Evolutionary conservation across 2,113 vertebrate species (phyloP), one percentile per base, ranked within the genome.

Genomic region (Ceratotherium simum): DNA sequence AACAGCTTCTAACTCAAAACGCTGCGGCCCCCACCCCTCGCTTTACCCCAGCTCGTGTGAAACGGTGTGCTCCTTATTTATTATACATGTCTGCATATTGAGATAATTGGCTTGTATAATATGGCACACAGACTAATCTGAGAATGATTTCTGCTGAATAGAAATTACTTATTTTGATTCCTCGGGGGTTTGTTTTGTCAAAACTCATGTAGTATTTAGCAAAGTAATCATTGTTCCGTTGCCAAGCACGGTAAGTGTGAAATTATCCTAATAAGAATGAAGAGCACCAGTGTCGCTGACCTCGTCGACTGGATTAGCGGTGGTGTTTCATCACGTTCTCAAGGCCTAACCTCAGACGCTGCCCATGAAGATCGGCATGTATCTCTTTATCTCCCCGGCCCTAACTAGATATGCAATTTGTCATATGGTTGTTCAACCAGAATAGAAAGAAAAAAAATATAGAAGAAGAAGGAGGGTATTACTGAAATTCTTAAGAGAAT

Each of bases 141-240:
- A 98, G 98, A 99, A 98, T 98, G 36, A 98, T 98, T 99, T 98
- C 98, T 97, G 85, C 92, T 97, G 98, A 98, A 98, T 97, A 98
- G 98, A 98, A 99, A 99, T 98, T 96, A 98, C 96, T 99, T 98
- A 97, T 98, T 98, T 98, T 98, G 96, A 98, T 98, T 99, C 98
- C 97, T 97, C 69, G 10, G 98, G 98, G 98, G 92, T 98, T 99
- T 98, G 96, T 98, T 99, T 99, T 99, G 98, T 99, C 98, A 98
- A 99, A 99, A 98, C 89, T 98, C 98, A 98, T 98, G 98, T 98
- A 99, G 96, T 98, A 98, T 98, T 99, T 99, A 99, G 98, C 98
- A 98, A 99, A 98, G 96, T 99, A 98, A 98, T 99, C 98, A 98
- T 96, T 98, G 98, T 97, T 99, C 98, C 99, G 97, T 99, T 99